These are phyloP conservation scores for Diadegma fenestrale DNA, from an alignment of 2,888 invertebrate species.

Conservation along the genomic window DNA sequence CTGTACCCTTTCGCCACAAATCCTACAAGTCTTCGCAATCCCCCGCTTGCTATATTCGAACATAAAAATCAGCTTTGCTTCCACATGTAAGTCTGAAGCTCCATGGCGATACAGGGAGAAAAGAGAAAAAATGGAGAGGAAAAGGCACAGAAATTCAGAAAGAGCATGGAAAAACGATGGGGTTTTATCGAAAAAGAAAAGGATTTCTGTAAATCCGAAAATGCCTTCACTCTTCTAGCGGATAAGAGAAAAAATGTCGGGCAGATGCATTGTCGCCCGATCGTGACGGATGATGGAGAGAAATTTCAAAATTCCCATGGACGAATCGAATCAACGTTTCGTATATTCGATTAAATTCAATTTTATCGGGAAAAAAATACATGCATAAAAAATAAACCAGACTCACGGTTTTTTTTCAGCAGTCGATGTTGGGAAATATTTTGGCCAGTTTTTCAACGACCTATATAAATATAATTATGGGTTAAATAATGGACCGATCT, in stretches of 20 bases:
- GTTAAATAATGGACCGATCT: slow-evolving; percentile 74
- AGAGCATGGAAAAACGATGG: neutral
- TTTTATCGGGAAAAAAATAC: neutral
- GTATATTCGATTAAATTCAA: neutral
- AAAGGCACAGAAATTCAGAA: slow-evolving; percentile 5
- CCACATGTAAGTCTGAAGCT: slow-evolving; percentile 65
- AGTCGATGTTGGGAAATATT: slow-evolving; percentile 60
- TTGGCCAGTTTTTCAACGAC: slow-evolving; percentile 68
- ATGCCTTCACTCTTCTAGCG: slow-evolving; percentile 48
- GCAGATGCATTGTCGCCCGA: slow-evolving; percentile 50
- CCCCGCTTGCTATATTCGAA: slow-evolving; percentile 79
- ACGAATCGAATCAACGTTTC: neutral
- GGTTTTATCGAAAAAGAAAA: slow-evolving; percentile 26
- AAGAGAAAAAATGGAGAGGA: slow-evolving; percentile 28
- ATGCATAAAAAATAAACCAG: neutral
- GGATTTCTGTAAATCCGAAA: slow-evolving; percentile 68
- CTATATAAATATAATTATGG: slow-evolving; percentile 74
- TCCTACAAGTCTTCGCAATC: slow-evolving; percentile 77
- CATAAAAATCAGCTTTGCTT: slow-evolving; percentile 83
- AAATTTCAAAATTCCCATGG: slow-evolving; percentile 5
- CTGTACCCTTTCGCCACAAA: slow-evolving; percentile 73
- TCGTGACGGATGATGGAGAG: slow-evolving; percentile 51
- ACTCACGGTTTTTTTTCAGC: neutral
- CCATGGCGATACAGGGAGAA: slow-evolving; percentile 31
- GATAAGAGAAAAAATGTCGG: slow-evolving; percentile 39